Base-by-base conservation (phyloP, 1,140 invertebrate genomes). In the Diorhabda carinulata region DNA sequence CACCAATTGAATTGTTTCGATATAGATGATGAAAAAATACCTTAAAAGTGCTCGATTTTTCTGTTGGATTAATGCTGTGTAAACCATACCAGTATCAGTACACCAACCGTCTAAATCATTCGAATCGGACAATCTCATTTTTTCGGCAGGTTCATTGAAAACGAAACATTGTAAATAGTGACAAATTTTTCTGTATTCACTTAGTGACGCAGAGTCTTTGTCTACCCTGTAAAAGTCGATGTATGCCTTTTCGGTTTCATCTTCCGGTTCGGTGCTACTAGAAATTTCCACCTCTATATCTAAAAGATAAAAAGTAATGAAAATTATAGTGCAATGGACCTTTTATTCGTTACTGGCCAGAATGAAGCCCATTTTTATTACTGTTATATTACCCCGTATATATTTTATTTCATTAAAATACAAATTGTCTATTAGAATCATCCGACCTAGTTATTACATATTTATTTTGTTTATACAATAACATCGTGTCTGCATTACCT, bases 41-140 rank as follows among this genome's bases (percentile, higher is more conserved):
- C 85, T 79, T 47, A 78, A 82, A 76, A 83, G 77, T 2, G 85
- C 85, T 69, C 84, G 78, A 9, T 76, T 71, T 60, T 85, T 84
- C 61, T 86, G 85, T 44, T 77, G 74, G 45, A 79, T 68, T 73
- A 86, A 77, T 4, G 84, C 82, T 41, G 71, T 71, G 43, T 73
- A 66, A 4, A 81, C 9, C 2, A 75, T 57, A 6, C 63, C 6
- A 0, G 75, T 73, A 44, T 81, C 75, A 25, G 74, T 77, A 57
- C 67, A 71, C 78, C 78, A 80, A 43, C 75, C 76, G 56, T 75
- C 73, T n/a, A 69, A 70, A 5, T 58, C 72, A 40, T 8, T 67
- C 2, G 44, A 60, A 5, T 45, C 63, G 41, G 59, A 42, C 43
- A 75, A 40, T 4, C 72, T 45, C 4, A 66, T 69, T 57, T 78